Evolutionary conservation across 2,888 invertebrate genomes (phyloP), one percentile per base, ranked within the genome.

Genomic region (Palloptera scutellata): DNA sequence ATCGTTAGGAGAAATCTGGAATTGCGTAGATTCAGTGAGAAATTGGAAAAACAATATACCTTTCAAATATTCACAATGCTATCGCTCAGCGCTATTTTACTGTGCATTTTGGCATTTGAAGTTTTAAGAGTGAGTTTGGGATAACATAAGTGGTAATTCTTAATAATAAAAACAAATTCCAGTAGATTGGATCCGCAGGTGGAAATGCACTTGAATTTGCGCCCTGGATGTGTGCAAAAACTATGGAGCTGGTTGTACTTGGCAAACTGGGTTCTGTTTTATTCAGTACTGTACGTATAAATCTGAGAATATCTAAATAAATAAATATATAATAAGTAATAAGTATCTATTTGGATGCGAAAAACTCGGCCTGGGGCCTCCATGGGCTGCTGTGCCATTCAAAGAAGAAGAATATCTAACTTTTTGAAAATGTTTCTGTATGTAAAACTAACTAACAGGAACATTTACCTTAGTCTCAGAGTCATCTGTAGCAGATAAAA

Each of bases 61-160:
- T 76, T 78, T 62, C 78, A 78, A 0, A 74, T 79, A 11, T 80
- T 80, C 41, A 43, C 60, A 30, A 61, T 61, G 58, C 45, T 68
- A 58, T 43, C 43, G n/a, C 30, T 42, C 20, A 57, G 52, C 43
- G 64, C 61, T 40, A 41, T 66, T 52, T 45, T 57, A 53, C 60
- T 65, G 40, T 66, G 62, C 55, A 48, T 61, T 48, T 58, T 60
- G n/a, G 59, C 64, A n/a, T 52, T 71, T 62, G 17, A 65, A 65
- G 51, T 59, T 20, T 55, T 62, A 41, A 20, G 30, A 41, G 52
- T 58, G 11, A 1, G 11, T 20, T 15, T n/a, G 15, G 8, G 40
- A 59, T 45, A 1, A 17, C 19, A n/a, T 45, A 41, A 10, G 9
- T 57, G 13, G 15, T 57, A 1, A 0, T 48, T 20, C 40, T 6